Conservation (phyloP, 1,140 invertebrate genomes). For the Amphibalanus amphitrite region DNA sequence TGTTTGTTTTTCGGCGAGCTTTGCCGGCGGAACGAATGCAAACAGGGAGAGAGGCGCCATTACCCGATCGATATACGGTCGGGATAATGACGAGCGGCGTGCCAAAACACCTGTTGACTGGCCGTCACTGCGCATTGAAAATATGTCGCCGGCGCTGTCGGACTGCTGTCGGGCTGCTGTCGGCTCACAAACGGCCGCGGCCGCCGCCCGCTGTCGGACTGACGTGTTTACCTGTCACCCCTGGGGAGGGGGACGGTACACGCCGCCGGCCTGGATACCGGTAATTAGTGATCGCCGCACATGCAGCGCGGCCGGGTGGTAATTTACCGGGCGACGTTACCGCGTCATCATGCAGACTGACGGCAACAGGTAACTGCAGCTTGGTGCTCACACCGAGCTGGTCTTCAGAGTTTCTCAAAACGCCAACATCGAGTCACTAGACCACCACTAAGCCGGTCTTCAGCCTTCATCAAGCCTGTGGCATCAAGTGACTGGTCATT, state of each 20-base stretch:
- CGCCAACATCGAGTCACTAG: too few relatives aligned
- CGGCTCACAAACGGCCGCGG: neutral
- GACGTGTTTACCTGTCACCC: neutral
- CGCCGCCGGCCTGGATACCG: neutral
- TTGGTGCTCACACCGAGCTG: too few relatives aligned
- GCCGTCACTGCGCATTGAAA: neutral
- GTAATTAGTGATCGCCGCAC: neutral
- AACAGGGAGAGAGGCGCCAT: neutral
- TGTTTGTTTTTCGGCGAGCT: neutral
- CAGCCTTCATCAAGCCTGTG: too few relatives aligned
- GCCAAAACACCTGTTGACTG: neutral
- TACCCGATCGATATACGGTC: neutral
- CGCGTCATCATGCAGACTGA: too few relatives aligned
- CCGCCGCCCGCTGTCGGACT: neutral
- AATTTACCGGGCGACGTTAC: neutral
- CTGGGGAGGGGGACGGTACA: neutral
- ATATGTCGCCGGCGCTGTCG: neutral
- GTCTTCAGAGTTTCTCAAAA: too few relatives aligned
- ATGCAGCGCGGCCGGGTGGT: neutral
- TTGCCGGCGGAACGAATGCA: neutral
- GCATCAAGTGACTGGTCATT: too few relatives aligned
- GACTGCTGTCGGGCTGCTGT: neutral
- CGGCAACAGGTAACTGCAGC: too few relatives aligned
- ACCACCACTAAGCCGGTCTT: too few relatives aligned
- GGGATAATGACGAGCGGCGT: neutral